A percentile compares a stretch with the other conserved stretches of the same genome.
These are phyloP conservation scores for Chrysotoxum bicinctum DNA, from an alignment of 2,888 invertebrate species.

Conservation along the genomic window DNA sequence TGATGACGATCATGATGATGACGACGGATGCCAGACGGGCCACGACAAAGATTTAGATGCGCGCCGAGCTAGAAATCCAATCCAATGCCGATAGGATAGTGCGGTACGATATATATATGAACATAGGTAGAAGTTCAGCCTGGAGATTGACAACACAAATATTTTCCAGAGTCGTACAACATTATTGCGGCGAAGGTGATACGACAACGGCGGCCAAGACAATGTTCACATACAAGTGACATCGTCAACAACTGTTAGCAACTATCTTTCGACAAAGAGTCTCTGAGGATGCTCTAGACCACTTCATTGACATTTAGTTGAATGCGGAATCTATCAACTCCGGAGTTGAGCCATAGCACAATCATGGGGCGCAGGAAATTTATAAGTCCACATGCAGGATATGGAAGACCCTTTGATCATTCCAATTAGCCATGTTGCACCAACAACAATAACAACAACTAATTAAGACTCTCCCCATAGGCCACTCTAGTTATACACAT, in stretches of 20 bases:
- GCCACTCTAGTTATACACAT: constrained; percentile 53
- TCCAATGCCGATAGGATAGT: neutral
- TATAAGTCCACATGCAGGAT: constrained; percentile 18
- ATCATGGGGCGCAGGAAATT: constrained; percentile 18
- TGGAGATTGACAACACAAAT: constrained; percentile 67
- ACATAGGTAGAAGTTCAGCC: neutral
- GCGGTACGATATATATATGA: neutral
- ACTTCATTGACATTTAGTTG: constrained; percentile 52
- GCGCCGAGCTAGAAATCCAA: constrained; percentile 9
- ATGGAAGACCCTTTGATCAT: constrained; percentile 13
- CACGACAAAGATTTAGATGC: constrained; percentile 67
- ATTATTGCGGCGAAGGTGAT: constrained; percentile 63
- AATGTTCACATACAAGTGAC: constrained; percentile 62
- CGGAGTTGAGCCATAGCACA: neutral
- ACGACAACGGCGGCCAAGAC: constrained; percentile 42
- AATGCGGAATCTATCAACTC: constrained; percentile 62
- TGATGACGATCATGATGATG: constrained; percentile 30
- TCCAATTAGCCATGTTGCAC: constrained; percentile 61
- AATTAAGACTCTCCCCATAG: constrained; percentile 53
- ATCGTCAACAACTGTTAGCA: constrained; percentile 71
- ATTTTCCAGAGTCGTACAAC: constrained; percentile 53
- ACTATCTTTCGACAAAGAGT: constrained; percentile 47
- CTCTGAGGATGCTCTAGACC: constrained; percentile 32
- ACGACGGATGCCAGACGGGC: constrained; percentile 58
- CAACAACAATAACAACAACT: constrained; percentile 21